Conservation (phyloP, 2,113 vertebrate species). For the Propithecus coquereli region DNA sequence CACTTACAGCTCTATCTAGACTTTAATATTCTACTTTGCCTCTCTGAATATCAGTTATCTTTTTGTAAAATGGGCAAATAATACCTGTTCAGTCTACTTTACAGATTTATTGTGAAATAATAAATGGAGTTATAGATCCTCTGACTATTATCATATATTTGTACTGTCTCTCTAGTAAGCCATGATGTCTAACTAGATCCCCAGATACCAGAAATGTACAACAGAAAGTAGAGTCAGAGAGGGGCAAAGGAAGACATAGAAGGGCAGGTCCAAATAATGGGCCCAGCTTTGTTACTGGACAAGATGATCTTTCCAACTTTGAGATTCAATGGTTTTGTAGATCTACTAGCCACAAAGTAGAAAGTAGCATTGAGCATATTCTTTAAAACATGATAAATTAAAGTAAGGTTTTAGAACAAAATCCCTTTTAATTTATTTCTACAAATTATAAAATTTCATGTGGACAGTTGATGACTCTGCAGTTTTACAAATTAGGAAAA, state of each 20-base stretch:
- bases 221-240: neutral
- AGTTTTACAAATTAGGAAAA: conserved; percentile 31
- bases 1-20: neutral
- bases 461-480: neutral
- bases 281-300: neutral
- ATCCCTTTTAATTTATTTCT: conserved; percentile 23
- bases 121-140: neutral
- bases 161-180: neutral
- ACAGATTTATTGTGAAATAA: neutral
- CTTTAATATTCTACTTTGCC: neutral
- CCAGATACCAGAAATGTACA: neutral
- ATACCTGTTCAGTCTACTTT: neutral
- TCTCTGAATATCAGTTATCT: neutral
- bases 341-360: neutral
- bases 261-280: neutral
- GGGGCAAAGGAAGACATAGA: neutral
- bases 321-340: neutral
- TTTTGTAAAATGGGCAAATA: neutral
- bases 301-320: neutral
- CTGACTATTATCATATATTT: neutral
- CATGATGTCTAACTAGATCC: neutral
- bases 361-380: neutral
- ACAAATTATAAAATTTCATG: conserved; percentile 16
- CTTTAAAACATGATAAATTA: neutral
- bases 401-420: neutral